Percentiles rank a stretch among this genome's conserved stretches.
phyloP scores from a whole-genome alignment of 2,888 invertebrate species.

The Drosophila kanekoi region DNA sequence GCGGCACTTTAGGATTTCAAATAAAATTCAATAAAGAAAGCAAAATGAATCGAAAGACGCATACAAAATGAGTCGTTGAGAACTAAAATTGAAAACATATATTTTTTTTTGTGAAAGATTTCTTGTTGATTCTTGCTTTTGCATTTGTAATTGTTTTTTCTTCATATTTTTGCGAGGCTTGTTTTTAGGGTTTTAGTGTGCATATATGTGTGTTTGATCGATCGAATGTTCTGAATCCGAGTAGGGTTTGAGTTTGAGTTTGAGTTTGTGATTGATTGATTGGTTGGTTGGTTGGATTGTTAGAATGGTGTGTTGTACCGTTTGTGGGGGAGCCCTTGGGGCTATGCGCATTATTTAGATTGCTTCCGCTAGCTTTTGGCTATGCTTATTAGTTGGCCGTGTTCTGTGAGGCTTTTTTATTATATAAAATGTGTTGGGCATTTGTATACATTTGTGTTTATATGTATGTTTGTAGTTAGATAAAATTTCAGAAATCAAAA shows the following conservation, averaged over 20 bases:
- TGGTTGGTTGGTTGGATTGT: slow-evolving; percentile 45
- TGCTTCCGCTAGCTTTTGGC: slow-evolving; percentile 30
- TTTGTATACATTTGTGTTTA: slow-evolving; percentile 32
- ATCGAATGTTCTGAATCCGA: slow-evolving; percentile 64
- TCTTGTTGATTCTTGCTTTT: slow-evolving; percentile 63
- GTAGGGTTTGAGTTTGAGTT: slow-evolving; percentile 33
- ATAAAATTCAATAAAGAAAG: slow-evolving; percentile 35
- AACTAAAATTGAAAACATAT: slow-evolving; percentile 55
- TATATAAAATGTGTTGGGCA: slow-evolving; percentile 40
- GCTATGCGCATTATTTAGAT: slow-evolving; percentile 46
- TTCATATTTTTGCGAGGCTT: slow-evolving; percentile 51
- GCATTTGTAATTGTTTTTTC: slow-evolving; percentile 56
- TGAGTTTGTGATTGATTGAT: slow-evolving; percentile 50
- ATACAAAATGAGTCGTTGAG: slow-evolving; percentile 54
- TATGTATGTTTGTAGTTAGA: slow-evolving; percentile 28
- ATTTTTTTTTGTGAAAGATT: slow-evolving; percentile 49
- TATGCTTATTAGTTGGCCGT: slow-evolving; percentile 55
- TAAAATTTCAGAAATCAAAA: slow-evolving; percentile 79
- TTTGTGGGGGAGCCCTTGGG: slow-evolving; percentile 35
- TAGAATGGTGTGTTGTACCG: slow-evolving; percentile 48
- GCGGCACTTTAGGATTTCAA: slow-evolving; percentile 31
- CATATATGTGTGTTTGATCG: slow-evolving; percentile 55
- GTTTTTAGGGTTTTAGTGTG: slow-evolving; percentile 30
- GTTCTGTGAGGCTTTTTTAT: slow-evolving; percentile 60
- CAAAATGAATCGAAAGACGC: slow-evolving; percentile 53